phyloP scores from a whole-genome alignment of 2,113 vertebrate species.

The Anthoscopus minutus region DNA sequence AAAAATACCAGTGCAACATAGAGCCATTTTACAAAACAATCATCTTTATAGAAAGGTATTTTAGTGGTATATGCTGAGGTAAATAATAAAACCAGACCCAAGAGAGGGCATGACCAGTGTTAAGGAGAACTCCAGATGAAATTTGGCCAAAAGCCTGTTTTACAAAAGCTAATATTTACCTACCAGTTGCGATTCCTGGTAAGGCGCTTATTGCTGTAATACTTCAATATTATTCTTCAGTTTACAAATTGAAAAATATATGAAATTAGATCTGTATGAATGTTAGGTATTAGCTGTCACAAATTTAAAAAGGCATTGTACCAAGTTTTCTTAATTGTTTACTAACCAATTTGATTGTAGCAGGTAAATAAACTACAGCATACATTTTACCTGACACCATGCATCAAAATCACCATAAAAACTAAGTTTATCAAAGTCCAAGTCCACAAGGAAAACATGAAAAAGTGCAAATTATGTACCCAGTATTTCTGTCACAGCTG shows the following conservation, averaged over 20 bases:
- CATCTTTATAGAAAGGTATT: slow-evolving; percentile 54
- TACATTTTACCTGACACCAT: slow-evolving; percentile 62
- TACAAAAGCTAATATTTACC: slow-evolving; percentile 55
- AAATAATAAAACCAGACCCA: slow-evolving; percentile 53
- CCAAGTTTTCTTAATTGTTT: slow-evolving; percentile 59
- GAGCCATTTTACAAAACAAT: slow-evolving; percentile 63
- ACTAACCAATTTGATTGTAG: slow-evolving; percentile 64
- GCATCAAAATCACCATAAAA: slow-evolving; percentile 74
- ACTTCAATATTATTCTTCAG: slow-evolving; percentile 59
- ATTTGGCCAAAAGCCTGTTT: slow-evolving; percentile 41
- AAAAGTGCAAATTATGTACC: slow-evolving; percentile 76
- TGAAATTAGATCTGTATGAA: slow-evolving; percentile 56
- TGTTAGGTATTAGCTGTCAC: slow-evolving; percentile 60
- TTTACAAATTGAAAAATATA: slow-evolving; percentile 62
- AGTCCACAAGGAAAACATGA: slow-evolving; percentile 68
- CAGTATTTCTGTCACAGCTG: slow-evolving; percentile 63
- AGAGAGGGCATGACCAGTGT: slow-evolving; percentile 15
- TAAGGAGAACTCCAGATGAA: slow-evolving; percentile 30
- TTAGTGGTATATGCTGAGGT: slow-evolving; percentile 56
- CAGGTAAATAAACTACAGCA: slow-evolving; percentile 59
- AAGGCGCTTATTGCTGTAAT: slow-evolving; percentile 68
- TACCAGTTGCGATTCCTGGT: slow-evolving; percentile 35
- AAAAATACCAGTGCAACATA: slow-evolving; percentile 56
- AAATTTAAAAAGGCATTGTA: slow-evolving; percentile 68
- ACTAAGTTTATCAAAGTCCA: slow-evolving; percentile 75